phyloP scores from a whole-genome alignment of 2,888 invertebrate genomes.

The Drosophila borborema region DNA sequence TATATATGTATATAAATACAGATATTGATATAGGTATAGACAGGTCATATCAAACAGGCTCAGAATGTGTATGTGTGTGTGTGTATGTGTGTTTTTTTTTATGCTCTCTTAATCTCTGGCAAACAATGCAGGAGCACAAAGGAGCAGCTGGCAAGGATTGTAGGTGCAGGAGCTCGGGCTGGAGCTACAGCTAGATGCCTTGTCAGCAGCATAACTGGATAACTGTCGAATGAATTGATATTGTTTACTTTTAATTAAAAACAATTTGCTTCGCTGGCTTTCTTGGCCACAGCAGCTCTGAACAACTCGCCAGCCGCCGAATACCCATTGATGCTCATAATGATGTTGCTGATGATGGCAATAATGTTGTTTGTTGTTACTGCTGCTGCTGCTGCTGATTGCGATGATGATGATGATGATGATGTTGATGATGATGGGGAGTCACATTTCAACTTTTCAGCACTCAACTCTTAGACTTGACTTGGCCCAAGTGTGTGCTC shows the following conservation, averaged over 20 bases:
- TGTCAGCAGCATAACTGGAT: conserved; percentile 76
- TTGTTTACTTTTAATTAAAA: conserved; percentile 81
- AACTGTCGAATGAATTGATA: conserved; percentile 81
- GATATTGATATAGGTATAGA: conserved; percentile 46
- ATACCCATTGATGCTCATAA: conserved; percentile 21
- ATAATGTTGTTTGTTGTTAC: not conserved
- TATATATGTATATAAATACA: conserved; percentile 58
- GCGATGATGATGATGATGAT: not conserved
- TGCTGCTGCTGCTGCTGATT: not conserved
- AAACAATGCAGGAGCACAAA: conserved; percentile 48
- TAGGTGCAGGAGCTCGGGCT: conserved; percentile 13
- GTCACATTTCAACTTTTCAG: conserved; percentile 18
- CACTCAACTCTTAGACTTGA: conserved; percentile 13
- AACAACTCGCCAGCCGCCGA: conserved; percentile 32
- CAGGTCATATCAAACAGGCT: conserved; percentile 39
- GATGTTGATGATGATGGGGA: conserved; percentile 23
- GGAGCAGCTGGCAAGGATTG: not conserved
- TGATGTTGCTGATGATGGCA: not conserved
- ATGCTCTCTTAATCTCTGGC: conserved; percentile 56
- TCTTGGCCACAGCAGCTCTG: conserved; percentile 61
- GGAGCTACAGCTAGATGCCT: conserved; percentile 20
- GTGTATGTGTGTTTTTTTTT: conserved; percentile 5
- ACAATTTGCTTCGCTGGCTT: conserved; percentile 79
- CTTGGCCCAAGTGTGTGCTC: conserved; percentile 35
- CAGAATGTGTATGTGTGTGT: not conserved